These are phyloP conservation scores for Chiloscyllium plagiosum DNA, from an alignment of 2,113 vertebrate species.

Conservation along the genomic window DNA sequence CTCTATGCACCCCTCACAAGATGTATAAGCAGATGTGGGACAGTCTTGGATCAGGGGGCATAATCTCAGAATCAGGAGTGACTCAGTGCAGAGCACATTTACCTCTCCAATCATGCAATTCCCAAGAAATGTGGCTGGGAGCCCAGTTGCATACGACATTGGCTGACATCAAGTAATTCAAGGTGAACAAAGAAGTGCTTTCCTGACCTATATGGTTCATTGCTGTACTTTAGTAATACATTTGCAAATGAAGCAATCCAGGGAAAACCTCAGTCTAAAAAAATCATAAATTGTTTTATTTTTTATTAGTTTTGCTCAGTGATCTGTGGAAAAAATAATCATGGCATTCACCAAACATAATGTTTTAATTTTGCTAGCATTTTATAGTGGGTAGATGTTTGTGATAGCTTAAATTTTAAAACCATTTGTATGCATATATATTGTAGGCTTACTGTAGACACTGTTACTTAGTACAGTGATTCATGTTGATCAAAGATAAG, in stretches of 20 bases:
- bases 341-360: neutral
- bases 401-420: neutral
- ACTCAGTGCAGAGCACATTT: too few relatives aligned
- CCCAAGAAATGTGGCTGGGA: neutral
- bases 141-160: neutral
- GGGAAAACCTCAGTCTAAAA: neutral
- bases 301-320: neutral
- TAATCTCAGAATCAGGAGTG: too few relatives aligned
- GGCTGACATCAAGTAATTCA: neutral
- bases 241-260: neutral
- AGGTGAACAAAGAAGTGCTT: neutral
- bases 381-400: neutral
- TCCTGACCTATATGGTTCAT: neutral
- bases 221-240: neutral
- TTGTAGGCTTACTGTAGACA: neutral
- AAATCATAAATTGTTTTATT: neutral
- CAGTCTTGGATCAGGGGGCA: too few relatives aligned
- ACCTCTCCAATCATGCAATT: too few relatives aligned
- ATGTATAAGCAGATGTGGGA: neutral
- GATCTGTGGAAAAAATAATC: neutral
- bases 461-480: neutral
- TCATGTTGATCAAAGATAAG: conserved; percentile 28
- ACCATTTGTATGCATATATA: neutral
- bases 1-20: neutral
- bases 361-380: neutral